These are phyloP conservation scores for Gortyna flavago DNA, from an alignment of 2,888 invertebrate genomes.

Conservation along the genomic window DNA sequence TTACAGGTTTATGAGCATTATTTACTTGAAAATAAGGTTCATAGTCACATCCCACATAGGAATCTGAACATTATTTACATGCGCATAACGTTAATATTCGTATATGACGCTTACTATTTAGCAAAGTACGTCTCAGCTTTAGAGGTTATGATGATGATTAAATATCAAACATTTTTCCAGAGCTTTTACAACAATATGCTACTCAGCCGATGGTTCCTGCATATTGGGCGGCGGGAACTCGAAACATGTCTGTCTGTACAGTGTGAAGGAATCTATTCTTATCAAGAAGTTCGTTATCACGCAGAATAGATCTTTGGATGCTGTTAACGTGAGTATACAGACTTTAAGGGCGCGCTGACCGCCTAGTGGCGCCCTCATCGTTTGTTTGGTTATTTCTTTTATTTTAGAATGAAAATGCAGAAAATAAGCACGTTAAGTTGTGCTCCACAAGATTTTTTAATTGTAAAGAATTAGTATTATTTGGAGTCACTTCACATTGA, in stretches of 20 bases:
- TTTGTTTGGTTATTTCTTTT: no score
- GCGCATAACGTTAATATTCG: background rate
- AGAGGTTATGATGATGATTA: background rate
- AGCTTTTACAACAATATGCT: slow-evolving; percentile 97
- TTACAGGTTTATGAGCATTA: background rate
- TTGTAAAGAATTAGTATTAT: no score
- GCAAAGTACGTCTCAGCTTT: background rate
- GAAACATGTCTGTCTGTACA: slow-evolving; percentile 98
- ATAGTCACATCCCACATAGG: background rate
- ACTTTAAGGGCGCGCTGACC: no score
- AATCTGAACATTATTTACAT: background rate
- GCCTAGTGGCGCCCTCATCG: no score
- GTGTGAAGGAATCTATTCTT: slow-evolving; percentile 94
- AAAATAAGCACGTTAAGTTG: no score
- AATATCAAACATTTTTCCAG: slow-evolving; percentile 86
- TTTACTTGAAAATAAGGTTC: background rate
- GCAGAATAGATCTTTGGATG: slow-evolving; percentile 98
- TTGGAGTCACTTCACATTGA: no score
- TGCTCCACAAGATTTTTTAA: no score
- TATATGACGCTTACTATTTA: background rate
- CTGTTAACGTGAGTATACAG: slow-evolving; percentile 94
- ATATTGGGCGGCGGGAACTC: slow-evolving; percentile 98
- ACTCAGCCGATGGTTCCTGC: slow-evolving; percentile 97
- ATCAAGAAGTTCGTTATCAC: slow-evolving; percentile 98
- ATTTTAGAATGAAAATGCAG: no score